Percentiles rank a stretch among this genome's conserved stretches.
These are phyloP conservation scores for Neoniphon sammara DNA, from an alignment of 2,797 vertebrate genomes.

Conservation along the genomic window DNA sequence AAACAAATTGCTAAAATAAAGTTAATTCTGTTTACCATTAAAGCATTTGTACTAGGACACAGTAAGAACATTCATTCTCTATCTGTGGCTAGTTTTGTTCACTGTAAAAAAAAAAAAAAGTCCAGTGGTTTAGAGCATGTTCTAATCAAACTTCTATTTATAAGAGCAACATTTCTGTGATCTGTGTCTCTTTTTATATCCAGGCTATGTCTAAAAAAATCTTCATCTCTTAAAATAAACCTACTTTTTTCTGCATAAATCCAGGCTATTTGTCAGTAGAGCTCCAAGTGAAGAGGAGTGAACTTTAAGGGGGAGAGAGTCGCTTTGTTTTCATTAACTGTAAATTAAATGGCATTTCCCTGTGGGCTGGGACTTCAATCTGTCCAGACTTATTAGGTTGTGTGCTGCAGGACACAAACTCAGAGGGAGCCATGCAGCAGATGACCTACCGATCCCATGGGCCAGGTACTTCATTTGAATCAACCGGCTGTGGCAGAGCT, in stretches of 20 bases:
- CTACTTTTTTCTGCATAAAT: slow-evolving; percentile 35
- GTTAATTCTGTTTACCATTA: background rate
- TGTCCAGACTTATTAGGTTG: slow-evolving; percentile 67
- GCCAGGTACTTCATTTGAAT: slow-evolving; percentile 57
- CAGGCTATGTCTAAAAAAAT: background rate
- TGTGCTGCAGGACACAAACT: slow-evolving; percentile 53
- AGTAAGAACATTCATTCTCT: background rate
- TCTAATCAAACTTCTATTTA: background rate
- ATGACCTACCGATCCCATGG: slow-evolving; percentile 63
- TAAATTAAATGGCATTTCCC: slow-evolving; percentile 70
- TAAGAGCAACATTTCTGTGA: background rate
- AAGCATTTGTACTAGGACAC: too few species aligned
- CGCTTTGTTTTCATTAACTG: slow-evolving; percentile 69
- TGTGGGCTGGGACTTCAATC: slow-evolving; percentile 54
- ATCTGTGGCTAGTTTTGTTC: background rate
- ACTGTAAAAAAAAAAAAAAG: background rate
- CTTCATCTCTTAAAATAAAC: slow-evolving; percentile 21
- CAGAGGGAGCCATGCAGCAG: slow-evolving; percentile 44
- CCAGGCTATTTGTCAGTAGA: background rate
- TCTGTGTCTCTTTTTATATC: background rate
- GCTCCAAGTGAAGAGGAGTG: slow-evolving; percentile 23
- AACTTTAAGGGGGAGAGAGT: slow-evolving; percentile 21
- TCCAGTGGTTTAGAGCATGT: too few species aligned
- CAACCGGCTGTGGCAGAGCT: slow-evolving; percentile 9
- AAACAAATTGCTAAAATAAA: slow-evolving; percentile 16